Percentiles rank a stretch among this genome's conserved stretches.
These are phyloP conservation scores for Columba livia DNA, from an alignment of 2,113 vertebrate species.

Conservation along the genomic window DNA sequence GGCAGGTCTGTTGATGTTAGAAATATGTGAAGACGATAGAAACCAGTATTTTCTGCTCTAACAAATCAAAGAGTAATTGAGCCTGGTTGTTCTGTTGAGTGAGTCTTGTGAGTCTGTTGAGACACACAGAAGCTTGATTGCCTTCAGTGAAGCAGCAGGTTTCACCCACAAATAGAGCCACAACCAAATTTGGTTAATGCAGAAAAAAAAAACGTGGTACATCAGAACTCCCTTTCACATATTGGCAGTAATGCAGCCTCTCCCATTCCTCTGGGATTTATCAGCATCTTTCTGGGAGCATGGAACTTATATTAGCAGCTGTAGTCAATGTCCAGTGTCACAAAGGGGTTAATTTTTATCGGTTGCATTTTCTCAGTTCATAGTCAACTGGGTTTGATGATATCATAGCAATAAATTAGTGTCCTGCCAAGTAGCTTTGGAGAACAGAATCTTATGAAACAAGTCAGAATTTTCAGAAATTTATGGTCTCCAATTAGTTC, in stretches of 20 bases:
- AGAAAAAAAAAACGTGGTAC: background rate
- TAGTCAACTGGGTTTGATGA: background rate
- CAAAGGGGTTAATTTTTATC: background rate
- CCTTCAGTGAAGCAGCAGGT: background rate
- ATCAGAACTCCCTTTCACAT: background rate
- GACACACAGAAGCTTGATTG: background rate
- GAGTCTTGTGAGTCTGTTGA: background rate
- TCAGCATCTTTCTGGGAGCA: background rate
- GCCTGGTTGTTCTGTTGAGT: background rate
- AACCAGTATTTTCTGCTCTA: slow-evolving; percentile 35
- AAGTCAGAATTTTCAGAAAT: slow-evolving; percentile 5
- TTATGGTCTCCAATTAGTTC: background rate
- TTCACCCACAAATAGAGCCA: background rate
- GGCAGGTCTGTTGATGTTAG: slow-evolving; percentile 5
- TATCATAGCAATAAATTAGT: slow-evolving; percentile 13
- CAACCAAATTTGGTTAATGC: background rate
- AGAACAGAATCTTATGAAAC: background rate
- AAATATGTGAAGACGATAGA: slow-evolving; percentile 39
- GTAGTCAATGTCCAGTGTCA: background rate
- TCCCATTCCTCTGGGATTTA: background rate
- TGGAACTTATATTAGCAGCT: background rate
- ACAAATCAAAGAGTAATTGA: slow-evolving; percentile 60
- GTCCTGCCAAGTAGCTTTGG: background rate
- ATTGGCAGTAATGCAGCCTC: background rate
- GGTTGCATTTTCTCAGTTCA: background rate